phyloP scores from a whole-genome alignment of 2,113 vertebrate genomes.

The Cephalopholis sonnerati region DNA sequence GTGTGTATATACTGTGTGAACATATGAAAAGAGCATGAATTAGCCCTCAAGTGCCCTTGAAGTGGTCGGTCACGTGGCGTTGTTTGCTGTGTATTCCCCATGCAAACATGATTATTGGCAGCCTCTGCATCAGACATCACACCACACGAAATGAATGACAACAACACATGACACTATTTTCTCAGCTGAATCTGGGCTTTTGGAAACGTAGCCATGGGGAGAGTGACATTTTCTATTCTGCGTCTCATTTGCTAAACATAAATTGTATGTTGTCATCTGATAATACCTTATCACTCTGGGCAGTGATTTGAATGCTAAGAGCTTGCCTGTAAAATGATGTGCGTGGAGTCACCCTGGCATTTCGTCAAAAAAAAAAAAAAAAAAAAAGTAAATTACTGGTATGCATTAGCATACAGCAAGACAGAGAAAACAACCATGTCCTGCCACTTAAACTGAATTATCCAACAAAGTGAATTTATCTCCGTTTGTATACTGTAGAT shows the following conservation, averaged over 20 bases:
- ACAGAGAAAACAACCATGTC: constrained; percentile 17
- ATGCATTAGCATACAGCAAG: constrained; percentile 14
- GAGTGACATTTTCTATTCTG: constrained; percentile 69
- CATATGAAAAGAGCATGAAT: constrained; percentile 31
- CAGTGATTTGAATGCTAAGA: constrained; percentile 65
- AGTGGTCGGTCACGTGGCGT: constrained; percentile 24
- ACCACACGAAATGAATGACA: constrained; percentile 47
- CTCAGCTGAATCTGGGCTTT: constrained; percentile 56
- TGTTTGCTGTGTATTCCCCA: constrained; percentile 28
- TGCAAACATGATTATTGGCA: constrained; percentile 58
- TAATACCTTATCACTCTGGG: constrained; percentile 57
- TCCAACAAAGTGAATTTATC: not conserved
- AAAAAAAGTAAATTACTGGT: constrained; percentile 35
- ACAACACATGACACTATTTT: constrained; percentile 57
- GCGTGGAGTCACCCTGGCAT: constrained; percentile 45
- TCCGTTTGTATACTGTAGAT: not conserved
- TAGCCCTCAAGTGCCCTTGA: constrained; percentile 25
- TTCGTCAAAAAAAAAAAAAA: constrained; percentile 12
- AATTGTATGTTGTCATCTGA: constrained; percentile 73
- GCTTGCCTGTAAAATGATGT: constrained; percentile 55
- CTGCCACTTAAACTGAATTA: constrained; percentile 22
- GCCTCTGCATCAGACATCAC: constrained; percentile 41
- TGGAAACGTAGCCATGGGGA: constrained; percentile 33
- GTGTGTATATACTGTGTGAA: not conserved
- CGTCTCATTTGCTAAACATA: constrained; percentile 69